Evolutionary conservation across 2,113 vertebrate genomes (phyloP).

Genomic region (Glaucidium brasilianum): DNA sequence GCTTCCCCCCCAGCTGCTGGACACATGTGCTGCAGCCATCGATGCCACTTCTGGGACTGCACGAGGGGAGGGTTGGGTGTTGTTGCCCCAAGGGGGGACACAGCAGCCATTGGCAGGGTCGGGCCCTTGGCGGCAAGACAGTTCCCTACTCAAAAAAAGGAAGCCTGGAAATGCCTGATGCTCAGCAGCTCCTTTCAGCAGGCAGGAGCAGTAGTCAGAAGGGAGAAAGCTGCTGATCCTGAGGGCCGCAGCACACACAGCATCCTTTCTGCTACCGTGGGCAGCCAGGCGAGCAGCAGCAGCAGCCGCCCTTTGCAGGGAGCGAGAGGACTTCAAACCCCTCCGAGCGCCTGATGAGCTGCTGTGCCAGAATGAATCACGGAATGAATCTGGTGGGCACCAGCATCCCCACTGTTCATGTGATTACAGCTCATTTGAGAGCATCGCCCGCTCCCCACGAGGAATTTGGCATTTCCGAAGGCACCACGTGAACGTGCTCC

Average conservation of each 20-base stretch:
- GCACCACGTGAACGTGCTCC: neutral
- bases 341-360: neutral
- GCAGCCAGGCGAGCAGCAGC: neutral
- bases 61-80: neutral
- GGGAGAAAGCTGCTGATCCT: neutral
- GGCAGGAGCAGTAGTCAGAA: neutral
- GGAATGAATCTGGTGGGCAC: neutral
- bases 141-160: neutral
- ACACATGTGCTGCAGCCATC: fast-evolving
- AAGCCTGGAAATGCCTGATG: neutral
- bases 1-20: fast-evolving
- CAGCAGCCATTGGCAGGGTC: neutral
- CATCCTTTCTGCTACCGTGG: neutral
- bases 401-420: neutral
- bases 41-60: neutral
- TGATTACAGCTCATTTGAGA: neutral
- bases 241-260: neutral
- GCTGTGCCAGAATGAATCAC: neutral
- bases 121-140: neutral
- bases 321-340: neutral
- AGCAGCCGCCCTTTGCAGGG: neutral
- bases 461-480: neutral
- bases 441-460: neutral
- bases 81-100: neutral
- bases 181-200: neutral